Conservation (phyloP, 2,797 vertebrate species). For the Myotis planiceps region DNA sequence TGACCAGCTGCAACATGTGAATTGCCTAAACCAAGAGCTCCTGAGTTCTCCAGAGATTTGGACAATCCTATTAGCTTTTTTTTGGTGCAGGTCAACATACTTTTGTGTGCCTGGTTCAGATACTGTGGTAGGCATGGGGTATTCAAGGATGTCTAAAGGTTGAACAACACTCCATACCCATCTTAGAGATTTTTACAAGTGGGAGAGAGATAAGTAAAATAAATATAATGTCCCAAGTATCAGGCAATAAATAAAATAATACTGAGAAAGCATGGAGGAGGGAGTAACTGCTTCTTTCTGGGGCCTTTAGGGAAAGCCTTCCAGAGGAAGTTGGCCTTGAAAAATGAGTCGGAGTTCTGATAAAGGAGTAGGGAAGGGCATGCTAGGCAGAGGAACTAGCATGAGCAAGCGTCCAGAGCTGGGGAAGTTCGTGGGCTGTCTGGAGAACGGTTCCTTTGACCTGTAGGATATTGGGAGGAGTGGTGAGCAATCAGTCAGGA, state of each 20-base stretch:
- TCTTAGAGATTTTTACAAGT: neutral
- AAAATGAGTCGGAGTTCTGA: neutral
- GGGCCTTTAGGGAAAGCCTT: neutral
- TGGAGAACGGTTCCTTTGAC: neutral
- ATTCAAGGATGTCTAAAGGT: neutral
- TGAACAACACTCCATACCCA: neutral
- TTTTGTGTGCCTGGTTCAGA: neutral
- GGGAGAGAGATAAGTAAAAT: neutral
- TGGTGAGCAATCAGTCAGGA: neutral
- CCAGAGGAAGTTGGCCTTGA: neutral
- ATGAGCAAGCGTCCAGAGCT: neutral
- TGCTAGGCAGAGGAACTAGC: neutral
- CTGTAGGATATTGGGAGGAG: neutral
- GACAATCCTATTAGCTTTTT: neutral
- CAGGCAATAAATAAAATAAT: neutral
- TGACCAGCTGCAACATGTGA: neutral
- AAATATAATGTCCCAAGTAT: neutral
- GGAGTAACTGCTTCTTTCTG: neutral
- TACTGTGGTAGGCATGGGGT: neutral
- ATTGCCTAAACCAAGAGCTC: neutral
- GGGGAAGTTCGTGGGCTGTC: neutral
- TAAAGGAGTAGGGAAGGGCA: neutral
- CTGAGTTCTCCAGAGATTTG: conserved; percentile 2
- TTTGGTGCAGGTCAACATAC: neutral
- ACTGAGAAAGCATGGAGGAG: neutral